Conservation (phyloP, 2,113 vertebrate genomes). For the Pluvianellus socialis region DNA sequence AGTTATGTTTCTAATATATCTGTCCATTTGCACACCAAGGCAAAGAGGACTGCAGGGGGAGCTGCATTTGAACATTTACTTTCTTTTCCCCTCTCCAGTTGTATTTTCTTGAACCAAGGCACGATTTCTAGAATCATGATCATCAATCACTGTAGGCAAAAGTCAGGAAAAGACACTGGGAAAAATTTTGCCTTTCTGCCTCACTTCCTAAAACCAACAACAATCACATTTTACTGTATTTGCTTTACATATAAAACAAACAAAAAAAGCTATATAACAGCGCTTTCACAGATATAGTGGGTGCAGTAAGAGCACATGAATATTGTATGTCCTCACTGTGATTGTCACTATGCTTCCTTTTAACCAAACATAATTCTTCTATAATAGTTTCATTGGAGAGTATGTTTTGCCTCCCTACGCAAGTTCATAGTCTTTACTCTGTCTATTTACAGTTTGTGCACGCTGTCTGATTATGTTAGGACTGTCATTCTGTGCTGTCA, state of each 20-base stretch:
- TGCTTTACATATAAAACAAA: not conserved
- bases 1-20: not conserved
- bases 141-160: not conserved
- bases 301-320: slow-evolving; percentile 27
- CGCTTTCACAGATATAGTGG: not conserved
- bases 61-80: not conserved
- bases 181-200: not conserved
- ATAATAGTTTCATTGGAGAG: slow-evolving; percentile 57
- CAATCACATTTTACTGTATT: not conserved
- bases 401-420: slow-evolving; percentile 36
- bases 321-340: slow-evolving; percentile 33
- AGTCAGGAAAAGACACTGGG: not conserved
- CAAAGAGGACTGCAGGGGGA: not conserved
- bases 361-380: slow-evolving; percentile 54
- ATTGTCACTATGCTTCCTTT: slow-evolving; percentile 45
- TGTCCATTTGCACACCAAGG: accelerated
- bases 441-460: slow-evolving; percentile 53
- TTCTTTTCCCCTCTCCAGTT: not conserved
- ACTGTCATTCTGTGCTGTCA: slow-evolving; percentile 56
- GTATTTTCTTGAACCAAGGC: not conserved
- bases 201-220: not conserved
- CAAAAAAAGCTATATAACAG: not conserved
- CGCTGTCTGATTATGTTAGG: slow-evolving; percentile 49
- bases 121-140: not conserved
- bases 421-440: slow-evolving; percentile 51